These are phyloP conservation scores for Camarhynchus parvulus DNA, from an alignment of 2,113 vertebrate genomes.

Conservation along the genomic window DNA sequence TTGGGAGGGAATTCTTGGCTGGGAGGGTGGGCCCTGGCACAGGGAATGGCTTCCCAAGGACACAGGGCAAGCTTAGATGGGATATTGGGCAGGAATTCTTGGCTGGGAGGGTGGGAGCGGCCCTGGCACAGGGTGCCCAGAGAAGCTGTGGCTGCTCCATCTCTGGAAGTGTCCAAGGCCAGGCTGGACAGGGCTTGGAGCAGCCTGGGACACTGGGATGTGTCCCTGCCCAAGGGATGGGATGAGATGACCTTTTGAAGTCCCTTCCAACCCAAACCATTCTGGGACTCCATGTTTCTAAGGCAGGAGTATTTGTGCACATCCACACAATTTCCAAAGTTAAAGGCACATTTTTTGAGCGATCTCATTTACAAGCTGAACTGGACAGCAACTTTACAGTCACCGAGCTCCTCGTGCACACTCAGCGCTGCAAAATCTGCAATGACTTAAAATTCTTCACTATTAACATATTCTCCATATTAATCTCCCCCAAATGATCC, in stretches of 20 bases:
- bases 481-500: conserved; percentile 34
- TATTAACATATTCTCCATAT: not conserved
- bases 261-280: not conserved
- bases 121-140: accelerated
- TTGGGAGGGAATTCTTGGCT: too few relatives aligned
- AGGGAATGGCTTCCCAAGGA: too few relatives aligned
- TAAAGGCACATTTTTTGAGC: not conserved
- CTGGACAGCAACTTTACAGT: accelerated
- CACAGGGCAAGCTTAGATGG: not conserved
- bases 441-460: not conserved
- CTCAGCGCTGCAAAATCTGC: not conserved
- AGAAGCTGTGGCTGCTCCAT: not conserved
- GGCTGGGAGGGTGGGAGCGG: accelerated
- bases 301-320: not conserved
- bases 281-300: not conserved
- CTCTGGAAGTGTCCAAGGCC: not conserved
- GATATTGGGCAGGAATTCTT: not conserved
- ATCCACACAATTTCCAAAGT: accelerated
- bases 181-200: accelerated
- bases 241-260: not conserved
- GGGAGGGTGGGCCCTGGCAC: accelerated
- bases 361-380: not conserved
- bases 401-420: not conserved
- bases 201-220: accelerated
- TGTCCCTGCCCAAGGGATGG: not conserved